phyloP scores from a whole-genome alignment of 2,797 vertebrate genomes.

The Manis crassicaudata region DNA sequence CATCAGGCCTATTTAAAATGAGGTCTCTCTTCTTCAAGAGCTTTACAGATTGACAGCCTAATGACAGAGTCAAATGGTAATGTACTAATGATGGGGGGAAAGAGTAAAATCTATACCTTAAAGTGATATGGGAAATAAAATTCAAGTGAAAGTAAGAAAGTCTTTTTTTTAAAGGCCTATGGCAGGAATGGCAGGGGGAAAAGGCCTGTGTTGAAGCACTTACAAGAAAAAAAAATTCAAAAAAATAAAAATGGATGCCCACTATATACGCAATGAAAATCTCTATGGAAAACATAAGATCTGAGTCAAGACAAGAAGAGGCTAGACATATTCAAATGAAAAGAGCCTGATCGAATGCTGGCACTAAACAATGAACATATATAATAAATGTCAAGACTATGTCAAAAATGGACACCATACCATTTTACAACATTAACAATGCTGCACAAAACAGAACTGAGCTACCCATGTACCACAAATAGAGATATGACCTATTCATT shows the following conservation, averaged over 20 bases:
- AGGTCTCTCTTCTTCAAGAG: slow-evolving; percentile 73
- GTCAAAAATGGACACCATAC: background rate
- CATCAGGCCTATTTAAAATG: slow-evolving; percentile 74
- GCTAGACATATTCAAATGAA: background rate
- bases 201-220: background rate
- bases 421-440: background rate
- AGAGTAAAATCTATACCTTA: slow-evolving; percentile 75
- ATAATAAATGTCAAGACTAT: background rate
- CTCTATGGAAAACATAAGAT: slow-evolving; percentile 24
- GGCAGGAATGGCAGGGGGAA: slow-evolving; percentile 25
- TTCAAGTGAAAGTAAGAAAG: slow-evolving; percentile 69
- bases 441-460: background rate
- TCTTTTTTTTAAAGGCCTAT: slow-evolving; percentile 57
- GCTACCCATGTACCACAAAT: background rate
- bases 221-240: slow-evolving; percentile 29
- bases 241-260: background rate
- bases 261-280: background rate
- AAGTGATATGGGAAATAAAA: slow-evolving; percentile 64
- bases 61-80: slow-evolving; percentile 75
- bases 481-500: background rate
- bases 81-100: slow-evolving; percentile 65
- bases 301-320: background rate
- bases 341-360: background rate
- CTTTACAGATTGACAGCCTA: slow-evolving; percentile 78
- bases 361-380: background rate